phyloP scores from a whole-genome alignment of 2,797 vertebrate genomes.

The Molothrus aeneus region DNA sequence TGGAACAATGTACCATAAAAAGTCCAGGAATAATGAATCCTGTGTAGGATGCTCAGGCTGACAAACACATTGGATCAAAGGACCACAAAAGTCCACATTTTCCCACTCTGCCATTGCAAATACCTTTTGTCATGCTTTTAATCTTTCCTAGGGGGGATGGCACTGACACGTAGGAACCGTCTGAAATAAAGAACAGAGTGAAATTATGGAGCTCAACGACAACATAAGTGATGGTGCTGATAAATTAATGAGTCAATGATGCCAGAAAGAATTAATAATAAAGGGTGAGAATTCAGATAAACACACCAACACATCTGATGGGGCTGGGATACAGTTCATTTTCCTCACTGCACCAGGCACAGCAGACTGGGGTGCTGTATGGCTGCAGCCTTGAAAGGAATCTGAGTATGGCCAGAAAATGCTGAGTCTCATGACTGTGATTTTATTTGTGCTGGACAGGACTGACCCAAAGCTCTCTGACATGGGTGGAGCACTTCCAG shows the following conservation, averaged over 20 bases:
- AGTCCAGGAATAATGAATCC: background rate
- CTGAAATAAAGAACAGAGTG: slow-evolving; percentile 76
- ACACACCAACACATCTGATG: background rate
- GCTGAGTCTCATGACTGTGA: background rate
- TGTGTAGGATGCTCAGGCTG: background rate
- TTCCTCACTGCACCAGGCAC: background rate
- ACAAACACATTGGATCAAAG: background rate
- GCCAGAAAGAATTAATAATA: background rate
- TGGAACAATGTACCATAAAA: background rate
- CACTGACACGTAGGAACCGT: slow-evolving; percentile 94
- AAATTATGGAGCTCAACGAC: background rate
- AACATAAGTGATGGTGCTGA: background rate
- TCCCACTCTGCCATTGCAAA: background rate
- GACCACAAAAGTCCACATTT: background rate
- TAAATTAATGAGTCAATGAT: background rate
- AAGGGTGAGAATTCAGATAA: background rate
- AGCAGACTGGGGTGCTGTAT: background rate
- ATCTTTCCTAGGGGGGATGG: slow-evolving; percentile 96
- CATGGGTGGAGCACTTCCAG: background rate
- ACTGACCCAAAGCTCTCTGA: background rate
- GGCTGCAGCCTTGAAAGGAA: background rate
- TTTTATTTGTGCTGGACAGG: background rate
- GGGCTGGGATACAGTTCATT: background rate
- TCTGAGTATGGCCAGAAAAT: background rate
- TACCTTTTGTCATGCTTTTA: slow-evolving; percentile 99